A percentile compares a stretch with the other conserved stretches of the same genome.
phyloP scores from a whole-genome alignment of 2,797 vertebrate species.

The Glossophaga mutica region DNA sequence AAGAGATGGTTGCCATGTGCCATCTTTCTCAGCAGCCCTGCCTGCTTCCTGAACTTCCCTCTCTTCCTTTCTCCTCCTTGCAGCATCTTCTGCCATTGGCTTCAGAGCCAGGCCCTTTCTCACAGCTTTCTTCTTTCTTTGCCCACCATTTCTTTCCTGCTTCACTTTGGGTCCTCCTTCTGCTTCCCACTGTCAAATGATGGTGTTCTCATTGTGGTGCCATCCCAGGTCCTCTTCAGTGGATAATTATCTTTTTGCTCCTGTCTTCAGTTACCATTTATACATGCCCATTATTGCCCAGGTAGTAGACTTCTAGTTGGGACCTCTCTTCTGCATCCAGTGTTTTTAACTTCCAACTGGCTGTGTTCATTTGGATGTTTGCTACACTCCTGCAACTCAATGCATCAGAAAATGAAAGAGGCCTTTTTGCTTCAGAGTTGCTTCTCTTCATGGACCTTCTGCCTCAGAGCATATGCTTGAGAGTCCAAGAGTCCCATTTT shows the following conservation, averaged over 20 bases:
- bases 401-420: background rate
- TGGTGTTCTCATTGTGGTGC: background rate
- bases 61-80: background rate
- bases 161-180: background rate
- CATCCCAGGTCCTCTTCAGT: background rate
- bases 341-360: background rate
- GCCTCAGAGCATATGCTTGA: background rate
- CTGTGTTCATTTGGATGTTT: background rate
- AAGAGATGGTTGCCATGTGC: background rate
- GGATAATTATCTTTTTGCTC: background rate
- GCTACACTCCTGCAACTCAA: background rate
- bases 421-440: background rate
- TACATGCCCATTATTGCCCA: background rate
- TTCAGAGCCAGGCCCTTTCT: background rate
- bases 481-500: background rate
- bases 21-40: background rate
- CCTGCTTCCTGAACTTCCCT: background rate
- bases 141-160: background rate
- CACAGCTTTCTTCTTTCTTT: background rate
- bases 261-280: too few relatives aligned
- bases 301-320: background rate
- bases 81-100: fast-evolving
- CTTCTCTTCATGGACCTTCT: background rate
- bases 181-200: background rate
- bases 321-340: background rate